Base-by-base conservation (phyloP, 2,888 invertebrate genomes). In the Parthenolecanium corni region DNA sequence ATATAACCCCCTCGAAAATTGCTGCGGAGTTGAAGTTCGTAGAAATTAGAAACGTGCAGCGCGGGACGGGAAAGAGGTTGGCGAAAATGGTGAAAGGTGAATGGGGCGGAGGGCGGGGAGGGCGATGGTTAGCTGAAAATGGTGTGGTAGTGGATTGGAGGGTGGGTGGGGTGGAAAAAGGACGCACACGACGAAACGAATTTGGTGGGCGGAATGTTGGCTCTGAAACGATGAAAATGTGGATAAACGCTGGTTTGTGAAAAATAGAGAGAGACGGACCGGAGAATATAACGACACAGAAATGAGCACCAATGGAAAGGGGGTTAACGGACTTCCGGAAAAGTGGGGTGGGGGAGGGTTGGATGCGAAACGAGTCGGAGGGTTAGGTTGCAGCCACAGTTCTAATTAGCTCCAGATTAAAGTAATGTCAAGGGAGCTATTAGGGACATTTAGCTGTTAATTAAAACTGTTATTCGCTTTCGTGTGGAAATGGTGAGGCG, bases 401-500 rank as follows among this genome's bases (percentile, higher is more conserved):
- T 65, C 68, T 69, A 69, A 69, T 69, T 68, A 69, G 68, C 66
- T 66, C 66, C 65, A 68, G 69, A 69, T 69, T 69, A 69, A 68
- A 69, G 69, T 68, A 67, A 67, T 67, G 67, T 66, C 68, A 66
- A 65, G 68, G 67, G 68, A 66, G 68, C 69, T 67, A 69, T 69
- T 68, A 69, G 68, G 67, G 67, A 68, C 67, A 67, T 68, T 68
- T 66, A 66, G 67, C 66, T 68, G 68, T 68, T 69, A 69, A 69
- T 69, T 69, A 67, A 69, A 69, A 69, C 66, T 66, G 68, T 69
- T 67, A 66, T 67, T 66, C 66, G 64, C 57, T 64, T 54, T 52
- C 36, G 52, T 38, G 61, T 23, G 31, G 44, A 54, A 49, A 64
- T 52, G 62, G 64, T 31, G 49, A 54, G 31, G 46, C 47, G 52